Percentiles rank a stretch among this genome's conserved stretches.
These are phyloP conservation scores for Auanema freiburgensis DNA, from an alignment of 2,888 invertebrate genomes.

Conservation along the genomic window DNA sequence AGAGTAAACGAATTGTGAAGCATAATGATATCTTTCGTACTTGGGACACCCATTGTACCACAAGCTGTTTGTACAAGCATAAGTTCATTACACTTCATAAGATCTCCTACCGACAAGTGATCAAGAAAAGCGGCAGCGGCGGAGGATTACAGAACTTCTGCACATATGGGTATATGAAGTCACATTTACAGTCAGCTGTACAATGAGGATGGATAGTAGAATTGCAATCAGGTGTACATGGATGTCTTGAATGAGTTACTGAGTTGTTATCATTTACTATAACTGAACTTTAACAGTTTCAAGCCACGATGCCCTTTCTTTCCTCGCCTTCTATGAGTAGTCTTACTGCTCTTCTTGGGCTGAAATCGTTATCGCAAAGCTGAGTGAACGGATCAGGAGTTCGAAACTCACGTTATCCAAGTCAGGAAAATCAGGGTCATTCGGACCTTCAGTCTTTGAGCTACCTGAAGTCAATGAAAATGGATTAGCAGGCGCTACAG, in stretches of 20 bases:
- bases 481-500: too few species aligned
- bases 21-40: conserved; percentile 55
- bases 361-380: conserved; percentile 3
- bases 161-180: conserved; percentile 51
- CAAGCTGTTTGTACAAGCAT: conserved; percentile 19
- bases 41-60: conserved; percentile 60
- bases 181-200: conserved; percentile 51
- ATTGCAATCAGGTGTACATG: conserved; percentile 52
- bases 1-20: conserved; percentile 57
- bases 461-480: too few species aligned
- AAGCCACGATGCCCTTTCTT: conserved; percentile 1
- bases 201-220: conserved; percentile 36
- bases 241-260: too few species aligned
- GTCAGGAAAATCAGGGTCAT: conserved; percentile 32
- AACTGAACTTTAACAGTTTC: too few species aligned
- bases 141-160: conserved; percentile 60
- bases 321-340: conserved; percentile 3
- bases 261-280: too few species aligned
- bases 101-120: conserved; percentile 45
- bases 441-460: not conserved
- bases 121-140: conserved; percentile 54
- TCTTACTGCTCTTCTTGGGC: conserved; percentile 14
- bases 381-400: too few species aligned
- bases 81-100: not conserved
- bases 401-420: conserved; percentile 13